Evolutionary conservation across 2,113 vertebrate genomes (phyloP).

Genomic region (Cynoglossus semilaevis): DNA sequence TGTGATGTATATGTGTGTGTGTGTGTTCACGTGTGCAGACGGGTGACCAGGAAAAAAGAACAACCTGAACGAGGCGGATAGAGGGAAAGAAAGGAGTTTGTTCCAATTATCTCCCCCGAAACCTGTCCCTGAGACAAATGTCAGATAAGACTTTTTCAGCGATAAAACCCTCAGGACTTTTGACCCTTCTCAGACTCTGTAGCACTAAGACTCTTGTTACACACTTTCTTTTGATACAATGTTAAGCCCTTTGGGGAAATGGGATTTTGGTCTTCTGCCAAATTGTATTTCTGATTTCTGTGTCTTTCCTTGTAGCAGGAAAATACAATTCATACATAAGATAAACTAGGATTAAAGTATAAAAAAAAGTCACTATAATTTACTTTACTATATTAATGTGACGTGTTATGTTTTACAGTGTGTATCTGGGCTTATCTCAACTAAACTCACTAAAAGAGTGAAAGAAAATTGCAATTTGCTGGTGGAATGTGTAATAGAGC

Average conservation of each 20-base stretch:
- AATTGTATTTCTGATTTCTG: slow-evolving; percentile 25
- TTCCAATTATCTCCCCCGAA: slow-evolving; percentile 57
- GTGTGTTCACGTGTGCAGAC: neutral
- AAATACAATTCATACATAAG: too few relatives aligned
- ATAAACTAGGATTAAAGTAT: too few relatives aligned
- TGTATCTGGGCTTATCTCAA: too few relatives aligned
- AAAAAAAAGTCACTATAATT: too few relatives aligned
- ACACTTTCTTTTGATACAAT: slow-evolving; percentile 38
- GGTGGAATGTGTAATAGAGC: neutral
- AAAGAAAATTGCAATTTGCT: slow-evolving; percentile 6
- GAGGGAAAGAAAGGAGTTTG: slow-evolving; percentile 34
- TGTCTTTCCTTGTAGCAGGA: neutral
- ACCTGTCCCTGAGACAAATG: slow-evolving; percentile 52
- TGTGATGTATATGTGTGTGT: slow-evolving; percentile 21
- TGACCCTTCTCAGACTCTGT: slow-evolving; percentile 43
- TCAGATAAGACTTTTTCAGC: slow-evolving; percentile 56
- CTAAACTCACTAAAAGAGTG: too few relatives aligned
- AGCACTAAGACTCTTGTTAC: slow-evolving; percentile 43
- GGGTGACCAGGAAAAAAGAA: slow-evolving; percentile 1
- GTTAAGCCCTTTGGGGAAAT: slow-evolving; percentile 23
- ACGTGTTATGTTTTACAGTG: too few relatives aligned
- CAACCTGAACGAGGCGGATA: slow-evolving; percentile 13
- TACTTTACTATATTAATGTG: too few relatives aligned
- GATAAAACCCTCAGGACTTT: slow-evolving; percentile 57
- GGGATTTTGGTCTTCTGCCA: slow-evolving; percentile 30